Base-by-base conservation (phyloP, 2,797 vertebrate genomes). In the Eurystomus glaucurus region DNA sequence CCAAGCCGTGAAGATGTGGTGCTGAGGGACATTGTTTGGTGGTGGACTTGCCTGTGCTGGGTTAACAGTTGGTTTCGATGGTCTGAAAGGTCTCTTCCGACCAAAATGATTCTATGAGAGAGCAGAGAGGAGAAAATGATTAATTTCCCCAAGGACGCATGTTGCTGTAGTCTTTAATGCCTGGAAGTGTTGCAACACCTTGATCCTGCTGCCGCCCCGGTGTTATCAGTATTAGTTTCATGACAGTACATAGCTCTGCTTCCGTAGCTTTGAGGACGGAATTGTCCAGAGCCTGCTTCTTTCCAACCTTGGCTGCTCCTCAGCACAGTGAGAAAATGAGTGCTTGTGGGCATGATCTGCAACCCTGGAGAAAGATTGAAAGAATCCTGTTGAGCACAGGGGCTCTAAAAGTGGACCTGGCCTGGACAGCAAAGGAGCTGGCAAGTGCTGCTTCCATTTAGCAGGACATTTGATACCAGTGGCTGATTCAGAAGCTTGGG, bases 391-490 rank as follows among this genome's bases (percentile, higher is more conserved):
- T 14, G 37, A 62, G 60, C 50, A 64, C 4, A 41, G 39, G 52
- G 48, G 35, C 58, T 87, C 66, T 86, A 48, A 86, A 86, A 84
- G 43, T 13, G 25, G 83, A 14, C 60, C 86, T 82, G 66, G 62
- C 50, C 90, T 86, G 66, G 70, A 61, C 26, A 58, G 75, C 51
- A 72, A 50, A 66, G 66, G 60, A 79, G n/a, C 29, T 87, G 91
- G 31, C 68, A 70, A 72, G 48, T 39, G 6, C 8, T 7, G 11
- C 62, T 93, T 94, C 74, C 48, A 4, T 37, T 69, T 90, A 76
- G 88, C 35, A 33, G 72, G 60, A 16, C 25, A 41, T 68, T n/a
- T 79, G 90, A 60, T 92, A 39, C 17, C 43, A 28, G 51, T 54
- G 33, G 11, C 58, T 84, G 66, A 41, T 79, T 33, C 48, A n/a